A percentile compares a stretch with the other conserved stretches of the same genome.
Evolutionary conservation across 2,113 vertebrate species (phyloP).

Genomic region (Tympanuchus pallidicinctus): DNA sequence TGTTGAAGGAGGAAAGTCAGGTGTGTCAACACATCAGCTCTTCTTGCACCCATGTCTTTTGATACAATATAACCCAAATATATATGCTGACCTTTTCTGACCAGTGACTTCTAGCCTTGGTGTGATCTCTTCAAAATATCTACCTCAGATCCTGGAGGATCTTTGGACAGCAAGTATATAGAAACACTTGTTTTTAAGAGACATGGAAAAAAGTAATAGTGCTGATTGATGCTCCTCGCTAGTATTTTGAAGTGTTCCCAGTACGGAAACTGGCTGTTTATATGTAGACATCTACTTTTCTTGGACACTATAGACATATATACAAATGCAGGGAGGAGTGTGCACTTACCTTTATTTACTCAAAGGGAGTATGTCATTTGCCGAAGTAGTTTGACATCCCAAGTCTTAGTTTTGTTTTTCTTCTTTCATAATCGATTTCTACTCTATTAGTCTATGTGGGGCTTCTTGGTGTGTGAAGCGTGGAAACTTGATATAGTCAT

Average conservation of each 20-base stretch:
- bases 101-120: background rate
- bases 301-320: background rate
- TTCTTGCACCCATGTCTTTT: background rate
- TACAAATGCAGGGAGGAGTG: background rate
- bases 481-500: background rate
- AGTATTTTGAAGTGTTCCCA: background rate
- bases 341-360: background rate
- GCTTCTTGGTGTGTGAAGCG: background rate
- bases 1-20: background rate
- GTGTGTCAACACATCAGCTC: background rate
- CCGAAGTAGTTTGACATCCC: background rate
- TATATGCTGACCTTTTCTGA: background rate
- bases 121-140: background rate
- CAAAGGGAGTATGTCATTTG: accelerated
- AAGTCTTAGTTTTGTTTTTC: background rate
- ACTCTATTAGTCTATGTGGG: background rate
- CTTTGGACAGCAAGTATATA: background rate
- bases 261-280: background rate
- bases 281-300: background rate
- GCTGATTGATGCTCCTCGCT: background rate
- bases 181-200: background rate
- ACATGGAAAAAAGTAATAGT: background rate
- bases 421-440: background rate
- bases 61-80: background rate
- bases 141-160: background rate